Percentiles rank a stretch among this genome's conserved stretches.
phyloP scores from a whole-genome alignment of 30 jellyfish, hydroid and myxozoan species.

The Cassiopea xamachana region DNA sequence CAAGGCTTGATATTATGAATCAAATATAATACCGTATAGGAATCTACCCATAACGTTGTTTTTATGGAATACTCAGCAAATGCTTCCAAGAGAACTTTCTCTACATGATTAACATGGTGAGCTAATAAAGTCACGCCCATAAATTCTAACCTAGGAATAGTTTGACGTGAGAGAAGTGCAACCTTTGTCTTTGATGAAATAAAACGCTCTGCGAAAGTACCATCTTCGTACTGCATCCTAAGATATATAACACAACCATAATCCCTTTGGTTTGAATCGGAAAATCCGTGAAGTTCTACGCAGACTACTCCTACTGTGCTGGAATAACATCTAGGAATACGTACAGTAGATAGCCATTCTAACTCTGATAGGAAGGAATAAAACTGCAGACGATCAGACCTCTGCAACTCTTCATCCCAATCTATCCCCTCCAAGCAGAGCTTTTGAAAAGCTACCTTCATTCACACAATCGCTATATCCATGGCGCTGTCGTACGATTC shows the following conservation, averaged over 20 bases:
- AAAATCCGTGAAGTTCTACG: conserved; percentile 29
- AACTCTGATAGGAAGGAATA: conserved; percentile 4
- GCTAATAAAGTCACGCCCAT: conserved; percentile 16
- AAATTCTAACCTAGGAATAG: conserved; percentile 28
- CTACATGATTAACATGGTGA: neutral
- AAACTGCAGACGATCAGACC: neutral
- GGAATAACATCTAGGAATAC: conserved; percentile 33
- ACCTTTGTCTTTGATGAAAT: conserved; percentile 24
- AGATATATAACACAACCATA: conserved; percentile 20
- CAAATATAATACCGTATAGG: conserved; percentile 19
- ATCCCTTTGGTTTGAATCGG: conserved; percentile 38
- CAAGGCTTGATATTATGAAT: conserved; percentile 15
- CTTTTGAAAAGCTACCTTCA: conserved; percentile 25
- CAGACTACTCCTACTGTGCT: neutral
- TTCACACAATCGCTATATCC: conserved; percentile 12
- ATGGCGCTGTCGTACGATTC: conserved; percentile 15
- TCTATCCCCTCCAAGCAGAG: conserved; percentile 27
- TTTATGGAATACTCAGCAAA: neutral
- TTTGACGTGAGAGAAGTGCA: conserved; percentile 20
- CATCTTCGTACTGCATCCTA: conserved; percentile 10
- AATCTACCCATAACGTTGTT: conserved; percentile 21
- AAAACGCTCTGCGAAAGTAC: neutral
- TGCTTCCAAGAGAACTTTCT: neutral
- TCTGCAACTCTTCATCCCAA: conserved; percentile 57
- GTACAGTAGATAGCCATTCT: neutral